Evolutionary conservation across 2,888 invertebrate genomes (phyloP), one percentile per base, ranked within the genome.

Genomic region (Drosophila rubida): DNA sequence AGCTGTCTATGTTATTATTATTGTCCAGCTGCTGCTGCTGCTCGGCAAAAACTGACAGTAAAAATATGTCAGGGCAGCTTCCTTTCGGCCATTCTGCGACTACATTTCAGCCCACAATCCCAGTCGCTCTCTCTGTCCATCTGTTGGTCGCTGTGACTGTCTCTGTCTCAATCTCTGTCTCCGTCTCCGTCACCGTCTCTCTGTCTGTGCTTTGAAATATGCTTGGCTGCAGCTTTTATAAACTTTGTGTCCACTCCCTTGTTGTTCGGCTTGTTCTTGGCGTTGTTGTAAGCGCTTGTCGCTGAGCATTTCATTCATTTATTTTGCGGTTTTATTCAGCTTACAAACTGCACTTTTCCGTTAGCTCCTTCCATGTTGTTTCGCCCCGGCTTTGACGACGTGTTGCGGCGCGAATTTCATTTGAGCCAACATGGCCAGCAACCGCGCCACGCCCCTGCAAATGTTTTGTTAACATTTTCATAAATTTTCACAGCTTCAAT

Each of bases 281-380:
- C 46, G 23, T 50, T 51, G 66, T 48, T 54, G 73, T 59, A 68
- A 68, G 68, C 68, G 54, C 72, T 67, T 71, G 63, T 78, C 63
- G 68, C 74, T 69, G 63, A 51, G 41, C 79, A 78, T 83, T 86
- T 83, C 71, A 76, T 78, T 81, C 87, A 84, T 82, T 82, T 82
- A 84, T 76, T 78, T 75, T 81, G 87, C 68, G 82, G 84, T 80
- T 79, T 74, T 73, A 57, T 48, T 42, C 78, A 78, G 81, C 84
- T 80, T 84, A 75, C 78, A 41, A 48, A 48, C 55, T 70, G 65
- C 70, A 59, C 54, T 65, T 70, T 69, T 69, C 44, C 67, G 49
- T 50, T 55, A 46, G 45, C 55, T 42, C 46, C 53, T 49, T 19
- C 2, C 37, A 22, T 49, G 44, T 35, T 23, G 19, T 39, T 14